These are phyloP conservation scores for Scortum barcoo DNA, from an alignment of 2,113 vertebrate genomes.

Conservation along the genomic window DNA sequence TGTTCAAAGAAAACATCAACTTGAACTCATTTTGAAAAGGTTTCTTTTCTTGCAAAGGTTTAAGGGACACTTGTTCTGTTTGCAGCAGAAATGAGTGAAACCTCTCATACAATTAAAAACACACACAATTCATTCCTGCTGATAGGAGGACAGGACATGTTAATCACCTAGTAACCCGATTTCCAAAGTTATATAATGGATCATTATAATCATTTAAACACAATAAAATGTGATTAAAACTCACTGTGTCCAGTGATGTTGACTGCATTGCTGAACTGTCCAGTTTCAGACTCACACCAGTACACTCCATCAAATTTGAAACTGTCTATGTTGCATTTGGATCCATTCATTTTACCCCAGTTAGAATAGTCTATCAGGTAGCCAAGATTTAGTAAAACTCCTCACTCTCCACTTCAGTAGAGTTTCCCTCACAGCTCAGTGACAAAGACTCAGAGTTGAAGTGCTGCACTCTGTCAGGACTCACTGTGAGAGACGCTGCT, in stretches of 20 bases:
- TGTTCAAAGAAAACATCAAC: background rate
- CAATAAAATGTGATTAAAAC: background rate
- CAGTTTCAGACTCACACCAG: constrained; percentile 64
- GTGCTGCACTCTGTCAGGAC: too few relatives aligned
- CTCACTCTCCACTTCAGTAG: too few relatives aligned
- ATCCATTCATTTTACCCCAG: background rate
- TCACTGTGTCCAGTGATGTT: constrained; percentile 42
- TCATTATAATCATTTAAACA: background rate
- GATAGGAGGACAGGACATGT: too few relatives aligned
- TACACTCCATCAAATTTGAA: fast-evolving
- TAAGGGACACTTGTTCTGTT: too few relatives aligned
- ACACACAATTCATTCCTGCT: too few relatives aligned
- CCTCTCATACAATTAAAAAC: background rate
- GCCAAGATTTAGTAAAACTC: too few relatives aligned
- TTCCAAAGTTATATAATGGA: background rate
- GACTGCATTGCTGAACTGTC: constrained; percentile 56
- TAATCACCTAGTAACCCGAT: too few relatives aligned
- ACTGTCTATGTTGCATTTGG: background rate
- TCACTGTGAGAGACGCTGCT: too few relatives aligned
- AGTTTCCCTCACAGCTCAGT: too few relatives aligned
- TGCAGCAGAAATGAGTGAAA: too few relatives aligned
- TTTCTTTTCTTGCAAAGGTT: too few relatives aligned
- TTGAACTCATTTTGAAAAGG: background rate
- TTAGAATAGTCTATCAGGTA: fast-evolving
- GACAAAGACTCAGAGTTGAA: too few relatives aligned